Percentiles rank a stretch among this genome's conserved stretches.
These are phyloP conservation scores for Chelon auratus DNA, from an alignment of 2,797 vertebrate species.

Conservation along the genomic window DNA sequence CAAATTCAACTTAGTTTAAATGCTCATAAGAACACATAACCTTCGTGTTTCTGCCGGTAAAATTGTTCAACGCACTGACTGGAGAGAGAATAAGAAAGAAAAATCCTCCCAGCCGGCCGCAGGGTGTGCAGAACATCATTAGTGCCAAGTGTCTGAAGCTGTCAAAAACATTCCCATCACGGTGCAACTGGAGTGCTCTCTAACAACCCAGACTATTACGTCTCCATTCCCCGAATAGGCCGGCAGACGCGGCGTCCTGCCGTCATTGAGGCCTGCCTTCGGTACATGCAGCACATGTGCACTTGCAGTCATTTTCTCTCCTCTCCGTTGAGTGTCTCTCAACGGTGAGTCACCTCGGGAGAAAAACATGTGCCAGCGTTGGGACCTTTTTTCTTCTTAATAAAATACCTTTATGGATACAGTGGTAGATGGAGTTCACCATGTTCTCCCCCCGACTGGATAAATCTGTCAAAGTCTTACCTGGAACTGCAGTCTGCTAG, in stretches of 20 bases:
- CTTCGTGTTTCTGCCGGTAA: slow-evolving; percentile 57
- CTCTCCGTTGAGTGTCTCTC: slow-evolving; percentile 37
- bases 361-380: slow-evolving; percentile 39
- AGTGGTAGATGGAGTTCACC: slow-evolving; percentile 5
- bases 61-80: slow-evolving; percentile 59
- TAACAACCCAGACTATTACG: slow-evolving; percentile 73
- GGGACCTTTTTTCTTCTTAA: not conserved
- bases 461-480: slow-evolving; percentile 34
- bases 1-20: too few species aligned
- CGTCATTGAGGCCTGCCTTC: slow-evolving; percentile 50
- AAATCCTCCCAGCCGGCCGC: slow-evolving; percentile 52
- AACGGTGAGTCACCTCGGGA: slow-evolving; percentile 27
- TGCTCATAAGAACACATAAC: too few species aligned
- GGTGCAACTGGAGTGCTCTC: slow-evolving; percentile 68
- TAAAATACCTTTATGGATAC: slow-evolving; percentile 16
- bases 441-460: slow-evolving; percentile 25
- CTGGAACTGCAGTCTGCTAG: slow-evolving; percentile 40
- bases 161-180: slow-evolving; percentile 76
- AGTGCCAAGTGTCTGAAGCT: slow-evolving; percentile 78
- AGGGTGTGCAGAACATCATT: slow-evolving; percentile 75
- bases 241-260: slow-evolving; percentile 51
- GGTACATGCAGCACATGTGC: slow-evolving; percentile 29
- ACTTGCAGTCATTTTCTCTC: slow-evolving; percentile 50
- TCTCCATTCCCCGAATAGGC: slow-evolving; percentile 29
- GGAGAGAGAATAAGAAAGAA: slow-evolving; percentile 31